phyloP scores from a whole-genome alignment of 2,113 vertebrate species.

The Microcebus jonahi region DNA sequence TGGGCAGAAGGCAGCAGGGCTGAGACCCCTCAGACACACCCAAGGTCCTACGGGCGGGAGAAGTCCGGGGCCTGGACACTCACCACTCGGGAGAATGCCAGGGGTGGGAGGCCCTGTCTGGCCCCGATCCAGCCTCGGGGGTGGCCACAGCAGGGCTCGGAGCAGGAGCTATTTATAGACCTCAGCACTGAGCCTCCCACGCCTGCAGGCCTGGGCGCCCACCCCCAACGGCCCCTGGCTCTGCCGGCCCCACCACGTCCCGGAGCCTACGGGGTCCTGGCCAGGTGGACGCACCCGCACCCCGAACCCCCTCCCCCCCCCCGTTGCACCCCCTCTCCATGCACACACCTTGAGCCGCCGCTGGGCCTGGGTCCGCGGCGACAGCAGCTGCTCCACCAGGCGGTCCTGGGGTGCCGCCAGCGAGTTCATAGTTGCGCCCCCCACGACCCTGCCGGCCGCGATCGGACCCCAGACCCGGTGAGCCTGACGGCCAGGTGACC shows the following conservation, averaged over 20 bases:
- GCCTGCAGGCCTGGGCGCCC: not conserved
- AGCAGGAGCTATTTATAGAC: conserved; percentile 72
- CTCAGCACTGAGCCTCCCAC: not conserved
- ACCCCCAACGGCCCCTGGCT: not conserved
- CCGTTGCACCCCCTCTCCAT: not conserved
- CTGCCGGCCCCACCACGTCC: not conserved
- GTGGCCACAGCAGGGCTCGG: not conserved
- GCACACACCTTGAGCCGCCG: conserved; percentile 84
- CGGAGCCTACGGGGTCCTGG: not conserved
- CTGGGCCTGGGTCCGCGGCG: conserved; percentile 92
- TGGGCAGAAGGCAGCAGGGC: not conserved
- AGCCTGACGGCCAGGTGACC: not conserved
- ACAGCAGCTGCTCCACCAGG: conserved; percentile 95
- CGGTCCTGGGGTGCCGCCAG: conserved; percentile 96
- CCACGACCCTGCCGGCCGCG: not conserved
- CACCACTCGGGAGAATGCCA: not conserved
- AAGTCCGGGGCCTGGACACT: not conserved
- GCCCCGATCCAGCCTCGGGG: conserved; percentile 60
- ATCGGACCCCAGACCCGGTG: not conserved
- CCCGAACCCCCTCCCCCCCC: conserved; percentile 9
- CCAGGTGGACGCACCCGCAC: not conserved
- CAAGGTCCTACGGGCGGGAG: not conserved
- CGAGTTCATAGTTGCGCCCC: conserved; percentile 90
- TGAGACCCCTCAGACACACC: not conserved
- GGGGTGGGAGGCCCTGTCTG: conserved; percentile 63